Base-by-base conservation (phyloP, 2,888 invertebrate species). In the Synergus japonicus region DNA sequence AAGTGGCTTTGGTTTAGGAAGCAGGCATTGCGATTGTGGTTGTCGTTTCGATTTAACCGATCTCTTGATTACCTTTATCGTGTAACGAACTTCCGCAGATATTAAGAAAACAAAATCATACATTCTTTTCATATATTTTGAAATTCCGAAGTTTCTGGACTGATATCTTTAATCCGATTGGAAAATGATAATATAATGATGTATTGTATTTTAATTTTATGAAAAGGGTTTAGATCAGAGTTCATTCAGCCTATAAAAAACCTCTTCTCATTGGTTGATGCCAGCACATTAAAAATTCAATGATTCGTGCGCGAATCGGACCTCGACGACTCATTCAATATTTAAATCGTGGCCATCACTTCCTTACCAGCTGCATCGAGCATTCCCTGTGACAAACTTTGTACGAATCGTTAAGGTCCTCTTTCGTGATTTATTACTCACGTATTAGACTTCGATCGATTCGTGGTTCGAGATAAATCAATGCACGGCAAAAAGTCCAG, bases 281-380 rank as follows among this genome's bases (percentile, higher is more conserved):
- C 73, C 54, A 12, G 73, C 18, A 73, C 82, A 86, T 89, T 84
- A 89, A 87, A 83, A 82, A 88, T 88, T 88, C 83, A 88, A 86
- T 84, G 85, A 80, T 85, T 86, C 88, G 88, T 86, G 87, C 79
- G 84, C 83, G 82, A 86, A 86, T 84, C 86, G 84, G 85, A 85
- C 86, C 84, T 87, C 84, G 87, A 86, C 83, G 79, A 79, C 81
- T 81, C 83, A 85, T 88, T 85, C 84, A 86, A 86, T 87, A 88
- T 88, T 88, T 86, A 88, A 86, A 84, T 86, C 81, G 83, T 81
- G 81, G 79, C 82, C 82, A 83, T 83, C 82, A 85, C 83, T 84
- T 78, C 65, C 49, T 76, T 80, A 77, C 77, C 76, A 80, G 76
- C 79, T 77, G 76, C 83, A 84, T 86, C 82, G 83, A 83, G 81